These are phyloP conservation scores for Chaenodraco wilsoni DNA, from an alignment of 2,797 vertebrate genomes.

Conservation along the genomic window DNA sequence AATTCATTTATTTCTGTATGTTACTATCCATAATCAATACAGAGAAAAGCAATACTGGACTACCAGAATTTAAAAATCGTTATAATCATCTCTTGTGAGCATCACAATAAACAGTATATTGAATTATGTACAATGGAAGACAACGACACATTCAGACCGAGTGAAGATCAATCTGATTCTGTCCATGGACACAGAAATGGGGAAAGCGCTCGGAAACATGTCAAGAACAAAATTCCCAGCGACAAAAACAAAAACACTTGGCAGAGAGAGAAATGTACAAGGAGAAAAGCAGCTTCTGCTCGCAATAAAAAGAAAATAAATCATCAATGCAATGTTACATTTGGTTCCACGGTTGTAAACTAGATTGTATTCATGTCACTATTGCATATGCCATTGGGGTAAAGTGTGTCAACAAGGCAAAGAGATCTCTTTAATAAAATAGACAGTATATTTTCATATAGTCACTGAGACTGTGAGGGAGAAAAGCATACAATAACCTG, in stretches of 20 bases:
- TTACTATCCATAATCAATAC: constrained; percentile 81
- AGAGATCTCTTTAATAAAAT: constrained; percentile 77
- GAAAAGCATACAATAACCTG: constrained; percentile 63
- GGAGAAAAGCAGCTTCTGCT: constrained; percentile 84
- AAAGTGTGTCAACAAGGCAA: constrained; percentile 80
- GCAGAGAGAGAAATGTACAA: constrained; percentile 88
- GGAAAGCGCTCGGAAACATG: constrained; percentile 83
- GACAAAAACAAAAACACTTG: constrained; percentile 81
- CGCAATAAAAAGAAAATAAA: constrained; percentile 65
- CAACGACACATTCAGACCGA: constrained; percentile 73
- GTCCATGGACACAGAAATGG: constrained; percentile 78
- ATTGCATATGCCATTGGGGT: constrained; percentile 93
- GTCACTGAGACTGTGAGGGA: constrained; percentile 62
- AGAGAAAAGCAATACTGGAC: constrained; percentile 82
- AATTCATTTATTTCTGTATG: constrained; percentile 82
- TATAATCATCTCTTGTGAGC: constrained; percentile 73
- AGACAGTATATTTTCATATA: constrained; percentile 62
- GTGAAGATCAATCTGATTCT: constrained; percentile 68
- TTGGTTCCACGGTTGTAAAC: constrained; percentile 98
- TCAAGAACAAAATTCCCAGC: constrained; percentile 83
- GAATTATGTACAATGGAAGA: constrained; percentile 85
- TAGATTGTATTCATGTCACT: constrained; percentile 89
- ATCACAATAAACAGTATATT: constrained; percentile 78
- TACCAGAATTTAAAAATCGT: constrained; percentile 74
- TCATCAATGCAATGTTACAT: constrained; percentile 86